Percentiles rank a stretch among this genome's conserved stretches.
phyloP scores from a whole-genome alignment of 2,888 invertebrate genomes.

The Operophtera brumata region DNA sequence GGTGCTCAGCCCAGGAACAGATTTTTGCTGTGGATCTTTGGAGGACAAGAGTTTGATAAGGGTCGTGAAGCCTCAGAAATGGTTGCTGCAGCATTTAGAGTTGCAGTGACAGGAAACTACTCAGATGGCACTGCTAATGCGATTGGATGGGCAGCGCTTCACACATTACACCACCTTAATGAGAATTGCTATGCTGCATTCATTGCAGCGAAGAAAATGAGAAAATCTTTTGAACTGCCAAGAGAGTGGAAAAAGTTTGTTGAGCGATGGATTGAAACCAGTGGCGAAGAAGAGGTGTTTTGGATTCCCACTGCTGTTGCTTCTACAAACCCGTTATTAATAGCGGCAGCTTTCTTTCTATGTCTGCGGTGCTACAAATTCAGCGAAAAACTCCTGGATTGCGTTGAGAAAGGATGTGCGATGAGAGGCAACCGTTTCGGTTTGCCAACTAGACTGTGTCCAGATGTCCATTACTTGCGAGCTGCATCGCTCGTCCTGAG shows the following conservation, averaged over 20 bases:
- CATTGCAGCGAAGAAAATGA: slow-evolving; percentile 64
- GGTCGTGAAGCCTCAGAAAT: slow-evolving; percentile 39
- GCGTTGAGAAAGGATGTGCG: slow-evolving; percentile 56
- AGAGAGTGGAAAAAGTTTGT: slow-evolving; percentile 60
- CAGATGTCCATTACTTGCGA: slow-evolving; percentile 59
- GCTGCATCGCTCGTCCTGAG: slow-evolving; percentile 58
- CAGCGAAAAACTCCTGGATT: slow-evolving; percentile 54
- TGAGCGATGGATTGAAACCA: slow-evolving; percentile 57
- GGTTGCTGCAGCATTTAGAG: slow-evolving; percentile 61
- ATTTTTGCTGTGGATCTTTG: slow-evolving; percentile 65
- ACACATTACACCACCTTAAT: slow-evolving; percentile 57
- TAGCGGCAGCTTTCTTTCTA: slow-evolving; percentile 70
- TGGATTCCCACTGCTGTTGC: slow-evolving; percentile 58
- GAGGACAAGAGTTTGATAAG: slow-evolving; percentile 59
- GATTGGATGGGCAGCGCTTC: slow-evolving; percentile 71
- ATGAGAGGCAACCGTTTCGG: slow-evolving; percentile 47
- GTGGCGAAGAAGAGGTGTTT: slow-evolving; percentile 67
- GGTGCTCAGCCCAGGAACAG: slow-evolving; percentile 53
- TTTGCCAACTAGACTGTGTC: slow-evolving; percentile 28
- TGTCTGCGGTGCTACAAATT: slow-evolving; percentile 67
- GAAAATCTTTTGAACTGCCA: slow-evolving; percentile 59
- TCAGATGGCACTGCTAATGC: slow-evolving; percentile 66
- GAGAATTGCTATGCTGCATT: slow-evolving; percentile 55
- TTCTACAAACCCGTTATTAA: slow-evolving; percentile 55
- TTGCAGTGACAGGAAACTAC: slow-evolving; percentile 62